Percentiles rank a stretch among this genome's conserved stretches.
Evolutionary conservation across 2,888 invertebrate species (phyloP).

Genomic region (Chymomyza amoena): DNA sequence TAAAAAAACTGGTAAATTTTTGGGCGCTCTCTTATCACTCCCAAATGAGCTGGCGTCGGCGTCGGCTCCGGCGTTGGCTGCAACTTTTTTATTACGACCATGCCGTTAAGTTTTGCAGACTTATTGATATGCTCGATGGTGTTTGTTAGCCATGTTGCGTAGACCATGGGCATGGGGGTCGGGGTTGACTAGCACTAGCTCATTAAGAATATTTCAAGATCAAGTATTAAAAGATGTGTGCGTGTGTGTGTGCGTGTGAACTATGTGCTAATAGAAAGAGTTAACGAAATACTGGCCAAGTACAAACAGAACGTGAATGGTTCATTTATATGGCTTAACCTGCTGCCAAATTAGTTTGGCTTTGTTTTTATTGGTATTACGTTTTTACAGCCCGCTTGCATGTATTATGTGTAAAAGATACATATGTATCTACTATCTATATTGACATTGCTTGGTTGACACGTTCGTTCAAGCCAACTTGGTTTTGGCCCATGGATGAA

Average conservation of each 20-base stretch:
- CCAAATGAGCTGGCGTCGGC: background rate
- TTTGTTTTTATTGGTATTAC: constrained; percentile 26
- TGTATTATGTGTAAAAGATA: background rate
- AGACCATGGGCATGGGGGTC: background rate
- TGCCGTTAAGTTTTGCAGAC: background rate
- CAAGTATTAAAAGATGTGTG: background rate
- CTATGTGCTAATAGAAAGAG: constrained; percentile 17
- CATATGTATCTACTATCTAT: constrained; percentile 22
- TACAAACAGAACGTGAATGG: constrained; percentile 27
- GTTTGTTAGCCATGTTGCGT: background rate
- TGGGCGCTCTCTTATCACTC: constrained; percentile 12
- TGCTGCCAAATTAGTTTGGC: constrained; percentile 5
- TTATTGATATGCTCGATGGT: background rate
- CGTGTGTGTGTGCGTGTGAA: background rate
- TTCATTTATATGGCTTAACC: constrained; percentile 5
- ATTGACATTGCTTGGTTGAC: constrained; percentile 45
- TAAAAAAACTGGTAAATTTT: constrained; percentile 36
- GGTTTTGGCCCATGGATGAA: constrained; percentile 30
- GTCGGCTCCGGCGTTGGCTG: constrained; percentile 3
- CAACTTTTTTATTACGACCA: background rate
- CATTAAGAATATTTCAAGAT: constrained; percentile 22
- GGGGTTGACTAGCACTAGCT: background rate
- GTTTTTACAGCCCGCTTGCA: background rate
- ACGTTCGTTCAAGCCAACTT: constrained; percentile 46
- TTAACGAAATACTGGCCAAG: constrained; percentile 9